Evolutionary conservation across 35 echinoderm and acorn worm genomes (phyloP).

Genomic region (Stichopus chloronotus): DNA sequence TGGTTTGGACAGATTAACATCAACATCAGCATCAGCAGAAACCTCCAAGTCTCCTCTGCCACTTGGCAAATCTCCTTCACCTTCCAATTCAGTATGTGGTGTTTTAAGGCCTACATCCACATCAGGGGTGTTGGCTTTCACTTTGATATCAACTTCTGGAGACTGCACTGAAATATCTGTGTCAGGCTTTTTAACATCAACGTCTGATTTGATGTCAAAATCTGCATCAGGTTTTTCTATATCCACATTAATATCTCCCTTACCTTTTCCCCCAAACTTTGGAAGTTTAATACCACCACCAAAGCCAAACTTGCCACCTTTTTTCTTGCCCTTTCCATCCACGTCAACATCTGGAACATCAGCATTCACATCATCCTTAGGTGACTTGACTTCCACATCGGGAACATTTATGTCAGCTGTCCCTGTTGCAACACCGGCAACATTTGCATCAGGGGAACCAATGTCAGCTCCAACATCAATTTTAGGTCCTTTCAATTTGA

Average conservation of each 20-base stretch:
- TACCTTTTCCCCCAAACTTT: conserved; percentile 55
- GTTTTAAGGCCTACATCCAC: conserved; percentile 45
- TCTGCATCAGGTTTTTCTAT: conserved; percentile 46
- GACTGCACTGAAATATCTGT: conserved; percentile 2
- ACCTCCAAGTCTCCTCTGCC: conserved; percentile 22
- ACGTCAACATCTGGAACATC: conserved; percentile 40
- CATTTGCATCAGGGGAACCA: neutral
- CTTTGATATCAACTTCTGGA: conserved; percentile 54
- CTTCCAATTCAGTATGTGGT: conserved; percentile 36
- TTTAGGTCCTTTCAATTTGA: neutral
- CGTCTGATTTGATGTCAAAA: conserved; percentile 28
- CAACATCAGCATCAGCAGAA: conserved; percentile 34
- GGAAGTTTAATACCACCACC: conserved; percentile 55
- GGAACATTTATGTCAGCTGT: conserved; percentile 42
- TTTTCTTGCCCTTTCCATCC: conserved; percentile 36
- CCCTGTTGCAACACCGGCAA: conserved; percentile 16
- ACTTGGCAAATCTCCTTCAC: conserved; percentile 28
- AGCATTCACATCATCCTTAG: conserved; percentile 25
- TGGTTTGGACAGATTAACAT: conserved; percentile 37
- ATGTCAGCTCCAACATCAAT: conserved; percentile 27
- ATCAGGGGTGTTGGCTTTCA: conserved; percentile 15
- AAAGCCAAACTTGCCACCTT: conserved; percentile 68
- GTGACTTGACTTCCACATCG: conserved; percentile 25
- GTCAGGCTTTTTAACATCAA: conserved; percentile 31
- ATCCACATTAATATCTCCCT: conserved; percentile 37